Evolutionary conservation across 2,113 vertebrate genomes (phyloP).

Genomic region (Mus musculus): GRCm39 chr11:7317501-7318000

Average conservation of each 20-base stretch:
- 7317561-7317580: background rate
- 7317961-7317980: background rate
- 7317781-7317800: background rate
- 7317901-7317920: background rate
- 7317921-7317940: background rate
- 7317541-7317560: background rate
- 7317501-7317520: background rate
- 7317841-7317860: background rate
- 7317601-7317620: background rate
- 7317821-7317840: background rate
- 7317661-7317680: background rate
- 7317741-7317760: background rate
- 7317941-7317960: background rate
- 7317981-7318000: background rate
- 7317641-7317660: background rate
- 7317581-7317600: background rate
- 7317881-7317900: no score
- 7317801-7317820: background rate
- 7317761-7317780: background rate
- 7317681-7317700: background rate
- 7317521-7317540: constrained; percentile 35
- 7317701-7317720: background rate
- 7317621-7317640: background rate
- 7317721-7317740: background rate
- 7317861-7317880: rapidly evolving